These are phyloP conservation scores for Bolborhynchus lineola DNA, from an alignment of 2,113 vertebrate species.

Conservation along the genomic window DNA sequence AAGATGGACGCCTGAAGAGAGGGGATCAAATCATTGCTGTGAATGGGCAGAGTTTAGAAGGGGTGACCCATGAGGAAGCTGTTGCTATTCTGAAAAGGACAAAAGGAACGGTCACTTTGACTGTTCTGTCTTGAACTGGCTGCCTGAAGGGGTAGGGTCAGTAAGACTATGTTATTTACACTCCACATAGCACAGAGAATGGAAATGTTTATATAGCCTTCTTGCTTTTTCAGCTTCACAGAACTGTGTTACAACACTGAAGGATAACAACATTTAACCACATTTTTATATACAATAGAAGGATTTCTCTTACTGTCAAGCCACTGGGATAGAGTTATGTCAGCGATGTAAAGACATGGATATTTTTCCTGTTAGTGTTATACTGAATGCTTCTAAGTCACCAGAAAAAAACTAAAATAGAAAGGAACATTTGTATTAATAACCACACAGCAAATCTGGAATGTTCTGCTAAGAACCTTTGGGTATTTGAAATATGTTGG, in stretches of 20 bases:
- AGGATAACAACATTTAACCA: not conserved
- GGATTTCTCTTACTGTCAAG: not conserved
- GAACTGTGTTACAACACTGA: not conserved
- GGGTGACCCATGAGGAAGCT: conserved; percentile 94
- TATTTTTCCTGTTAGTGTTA: not conserved
- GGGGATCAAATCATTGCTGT: conserved; percentile 98
- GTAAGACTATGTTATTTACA: not conserved
- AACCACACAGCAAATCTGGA: not conserved
- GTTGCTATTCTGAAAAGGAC: conserved; percentile 94
- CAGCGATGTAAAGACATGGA: not conserved
- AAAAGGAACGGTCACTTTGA: conserved; percentile 91
- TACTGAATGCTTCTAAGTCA: not conserved
- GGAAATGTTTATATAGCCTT: not conserved
- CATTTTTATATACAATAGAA: conserved; percentile 24
- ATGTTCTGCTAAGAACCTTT: not conserved
- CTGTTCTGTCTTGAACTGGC: conserved; percentile 84
- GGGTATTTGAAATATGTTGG: not conserved
- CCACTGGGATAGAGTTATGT: not conserved
- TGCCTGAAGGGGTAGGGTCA: not conserved
- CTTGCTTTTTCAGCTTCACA: not conserved
- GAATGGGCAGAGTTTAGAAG: conserved; percentile 92
- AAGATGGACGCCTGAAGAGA: conserved; percentile 92
- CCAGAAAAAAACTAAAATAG: not conserved
- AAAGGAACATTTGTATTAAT: not conserved
- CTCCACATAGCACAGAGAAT: not conserved